phyloP scores from a whole-genome alignment of 2,888 invertebrate genomes.

The Tigriopus californicus region DNA sequence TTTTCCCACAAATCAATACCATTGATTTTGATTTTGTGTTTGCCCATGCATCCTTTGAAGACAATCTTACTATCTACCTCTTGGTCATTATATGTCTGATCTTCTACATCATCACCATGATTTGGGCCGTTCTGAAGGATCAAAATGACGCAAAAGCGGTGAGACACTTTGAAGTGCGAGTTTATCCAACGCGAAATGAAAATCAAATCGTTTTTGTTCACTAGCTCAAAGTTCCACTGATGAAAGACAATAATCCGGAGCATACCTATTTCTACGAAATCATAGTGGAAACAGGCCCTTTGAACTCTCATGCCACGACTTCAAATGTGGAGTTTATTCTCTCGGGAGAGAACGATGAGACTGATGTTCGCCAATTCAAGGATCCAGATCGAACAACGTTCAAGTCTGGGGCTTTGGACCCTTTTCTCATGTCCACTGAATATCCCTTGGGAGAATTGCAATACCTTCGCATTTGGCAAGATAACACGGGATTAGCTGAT shows the following conservation, averaged over 20 bases:
- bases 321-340: slow-evolving; percentile 29
- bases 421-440: slow-evolving; percentile 27
- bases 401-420: slow-evolving; percentile 26
- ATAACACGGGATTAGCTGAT: slow-evolving; percentile 31
- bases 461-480: slow-evolving; percentile 33
- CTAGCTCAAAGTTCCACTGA: slow-evolving; percentile 23
- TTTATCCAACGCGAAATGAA: neutral
- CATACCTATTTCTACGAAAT: slow-evolving; percentile 32
- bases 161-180: neutral
- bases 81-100: slow-evolving; percentile 27
- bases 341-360: slow-evolving; percentile 30
- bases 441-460: slow-evolving; percentile 30
- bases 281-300: slow-evolving; percentile 28
- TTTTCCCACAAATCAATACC: slow-evolving; percentile 30
- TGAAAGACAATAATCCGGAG: slow-evolving; percentile 27
- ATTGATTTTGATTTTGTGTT: slow-evolving; percentile 31
- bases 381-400: slow-evolving; percentile 28
- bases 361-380: slow-evolving; percentile 27
- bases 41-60: slow-evolving; percentile 27
- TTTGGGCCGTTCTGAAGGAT: slow-evolving; percentile 29
- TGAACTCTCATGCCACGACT: slow-evolving; percentile 22
- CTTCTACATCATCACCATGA: slow-evolving; percentile 26
- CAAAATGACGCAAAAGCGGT: slow-evolving; percentile 22
- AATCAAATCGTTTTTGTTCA: slow-evolving; percentile 18
- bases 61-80: slow-evolving; percentile 30